Percentiles rank a stretch among this genome's conserved stretches.
Evolutionary conservation across 2,888 invertebrate species (phyloP).

Genomic region (Balanococcus diminutus): DNA sequence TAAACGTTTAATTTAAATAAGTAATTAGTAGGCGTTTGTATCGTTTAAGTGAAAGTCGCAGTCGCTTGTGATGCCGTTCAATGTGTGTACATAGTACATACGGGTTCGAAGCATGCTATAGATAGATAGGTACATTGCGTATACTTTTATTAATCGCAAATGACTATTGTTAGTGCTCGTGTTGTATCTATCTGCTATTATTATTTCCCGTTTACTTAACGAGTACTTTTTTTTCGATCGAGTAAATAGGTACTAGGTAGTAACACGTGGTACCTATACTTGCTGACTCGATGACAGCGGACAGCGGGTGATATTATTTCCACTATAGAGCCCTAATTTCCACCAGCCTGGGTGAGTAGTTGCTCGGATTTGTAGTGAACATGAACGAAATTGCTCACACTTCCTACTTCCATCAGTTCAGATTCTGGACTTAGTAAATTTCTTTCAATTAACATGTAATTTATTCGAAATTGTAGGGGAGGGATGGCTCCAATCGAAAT

Average conservation of each 20-base stretch:
- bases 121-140: not conserved
- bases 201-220: not conserved
- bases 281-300: not conserved
- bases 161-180: not conserved
- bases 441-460: too few species aligned
- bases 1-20: slow-evolving; percentile 49
- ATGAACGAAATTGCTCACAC: too few species aligned
- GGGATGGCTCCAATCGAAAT: too few species aligned
- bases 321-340: too few species aligned
- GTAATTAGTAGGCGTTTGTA: slow-evolving; percentile 50
- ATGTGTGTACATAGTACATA: not conserved
- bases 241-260: not conserved
- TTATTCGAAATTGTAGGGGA: too few species aligned
- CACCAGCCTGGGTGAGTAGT: too few species aligned
- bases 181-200: not conserved
- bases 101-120: not conserved
- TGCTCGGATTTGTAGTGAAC: too few species aligned
- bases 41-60: slow-evolving; percentile 47
- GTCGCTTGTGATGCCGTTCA: not conserved
- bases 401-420: too few species aligned
- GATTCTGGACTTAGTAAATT: too few species aligned
- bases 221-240: not conserved
- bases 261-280: not conserved
- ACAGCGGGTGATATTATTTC: too few species aligned
- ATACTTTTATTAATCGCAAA: not conserved